Evolutionary conservation across 2,888 invertebrate species (phyloP).

Genomic region (Salpingus planirostris): DNA sequence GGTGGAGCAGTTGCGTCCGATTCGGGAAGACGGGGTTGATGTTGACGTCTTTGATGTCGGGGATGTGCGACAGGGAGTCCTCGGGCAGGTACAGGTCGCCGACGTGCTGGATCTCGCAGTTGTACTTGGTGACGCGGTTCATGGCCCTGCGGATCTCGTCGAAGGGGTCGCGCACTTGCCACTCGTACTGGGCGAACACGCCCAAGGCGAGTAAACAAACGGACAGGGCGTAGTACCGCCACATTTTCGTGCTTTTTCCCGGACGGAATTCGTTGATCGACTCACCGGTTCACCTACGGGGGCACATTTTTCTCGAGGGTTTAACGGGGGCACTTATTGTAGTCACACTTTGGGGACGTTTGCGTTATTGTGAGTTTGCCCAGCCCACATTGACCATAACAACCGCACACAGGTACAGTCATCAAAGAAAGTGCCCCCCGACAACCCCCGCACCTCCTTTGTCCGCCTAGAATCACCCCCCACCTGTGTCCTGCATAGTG

Average conservation of each 20-base stretch:
- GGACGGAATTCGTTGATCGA: too few species aligned
- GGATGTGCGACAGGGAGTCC: slow-evolving; percentile 82
- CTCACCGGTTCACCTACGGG: too few species aligned
- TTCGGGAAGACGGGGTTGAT: slow-evolving; percentile 93
- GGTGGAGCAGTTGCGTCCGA: slow-evolving; percentile 82
- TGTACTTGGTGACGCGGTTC: slow-evolving; percentile 75
- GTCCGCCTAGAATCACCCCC: too few species aligned
- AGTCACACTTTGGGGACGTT: too few species aligned
- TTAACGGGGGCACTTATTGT: too few species aligned
- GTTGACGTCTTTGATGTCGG: slow-evolving; percentile 88
- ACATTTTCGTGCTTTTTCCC: slow-evolving; percentile 5
- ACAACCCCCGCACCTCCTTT: too few species aligned
- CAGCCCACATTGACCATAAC: too few species aligned
- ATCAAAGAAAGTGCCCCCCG: too few species aligned
- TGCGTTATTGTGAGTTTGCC: too few species aligned
- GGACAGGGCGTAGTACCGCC: slow-evolving; percentile 8
- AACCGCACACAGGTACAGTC: too few species aligned
- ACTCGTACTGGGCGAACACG: slow-evolving; percentile 76
- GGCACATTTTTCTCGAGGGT: too few species aligned
- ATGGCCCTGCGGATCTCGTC: slow-evolving; percentile 80
- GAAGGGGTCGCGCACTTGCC: slow-evolving; percentile 84
- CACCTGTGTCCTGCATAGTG: too few species aligned
- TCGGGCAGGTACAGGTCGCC: slow-evolving; percentile 76
- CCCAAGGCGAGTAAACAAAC: slow-evolving; percentile 23
- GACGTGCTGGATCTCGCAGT: slow-evolving; percentile 81